Evolutionary conservation across 1,140 invertebrate species (phyloP), one percentile per base, ranked within the genome.

Genomic region (Bombus superbus): DNA sequence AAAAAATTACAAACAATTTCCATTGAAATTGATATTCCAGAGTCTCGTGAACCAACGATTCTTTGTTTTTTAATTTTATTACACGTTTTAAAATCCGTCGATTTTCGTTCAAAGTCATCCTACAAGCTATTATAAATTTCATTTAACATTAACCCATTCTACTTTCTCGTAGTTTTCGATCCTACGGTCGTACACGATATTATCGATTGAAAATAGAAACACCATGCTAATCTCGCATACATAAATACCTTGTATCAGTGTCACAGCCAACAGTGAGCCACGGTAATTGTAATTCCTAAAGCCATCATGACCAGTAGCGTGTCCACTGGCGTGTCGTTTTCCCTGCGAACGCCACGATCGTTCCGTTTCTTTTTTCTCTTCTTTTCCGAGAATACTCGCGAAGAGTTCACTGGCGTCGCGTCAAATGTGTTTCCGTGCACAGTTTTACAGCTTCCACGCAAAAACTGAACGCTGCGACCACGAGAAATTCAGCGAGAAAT

Each of bases 241-340:
- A 47, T 38, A 80, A 59, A 44, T 85, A 85, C 83, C 83, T 81
- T 3, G 42, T 53, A 59, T 77, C 9, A 78, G 11, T 66, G 44
- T 84, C 75, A 85, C 66, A 78, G 22, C 75, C 57, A 73, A 64
- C n/a, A n/a, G 38, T 47, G 83, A 59, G 57, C 8, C 40, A 28
- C 15, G 28, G 35, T 38, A 35, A 22, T 47, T 47, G 44, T 13
- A 35, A 47, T 42, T 73, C 42, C 13, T 25, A 69, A 85, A 81
- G 76, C 77, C 76, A 81, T 85, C 22, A 32, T 73, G 42, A 8
- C 22, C 44, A 68, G 82, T 68, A 42, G 82, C 47, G 62, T 25
- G 81, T 53, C 59, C 53, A 32, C 44, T 66, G 53, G 69, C 35
- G 40, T 62, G 53, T 40, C 35, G 72, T 68, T 83, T 68, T 53